Evolutionary conservation across 2,797 vertebrate genomes (phyloP).

Genomic region (Sylvilagus floridanus): DNA sequence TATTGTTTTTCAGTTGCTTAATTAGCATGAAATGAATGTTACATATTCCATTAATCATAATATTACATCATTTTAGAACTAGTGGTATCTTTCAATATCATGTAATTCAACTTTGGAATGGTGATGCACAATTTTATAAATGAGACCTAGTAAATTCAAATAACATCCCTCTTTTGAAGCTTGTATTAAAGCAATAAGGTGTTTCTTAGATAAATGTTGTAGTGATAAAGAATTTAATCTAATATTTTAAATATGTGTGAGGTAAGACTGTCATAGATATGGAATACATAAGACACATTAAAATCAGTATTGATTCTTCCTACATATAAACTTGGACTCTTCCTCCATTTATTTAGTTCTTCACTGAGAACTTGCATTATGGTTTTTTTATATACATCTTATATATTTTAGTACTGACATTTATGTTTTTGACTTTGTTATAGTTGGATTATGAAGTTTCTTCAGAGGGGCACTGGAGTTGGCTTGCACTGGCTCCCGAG

Average conservation of each 20-base stretch:
- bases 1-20: not conserved
- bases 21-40: not conserved
- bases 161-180: not conserved
- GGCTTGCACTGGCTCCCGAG: not conserved
- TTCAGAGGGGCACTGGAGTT: not conserved
- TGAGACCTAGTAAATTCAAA: not conserved
- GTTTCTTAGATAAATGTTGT: not conserved
- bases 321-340: not conserved
- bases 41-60: not conserved
- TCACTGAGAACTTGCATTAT: not conserved
- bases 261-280: not conserved
- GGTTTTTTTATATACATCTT: not conserved
- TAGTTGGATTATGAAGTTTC: not conserved
- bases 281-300: not conserved
- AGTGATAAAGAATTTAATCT: not conserved
- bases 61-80: not conserved
- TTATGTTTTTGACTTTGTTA: not conserved
- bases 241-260: not conserved
- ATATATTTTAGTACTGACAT: not conserved
- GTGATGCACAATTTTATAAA: slow-evolving; percentile 1
- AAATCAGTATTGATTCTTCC: not conserved
- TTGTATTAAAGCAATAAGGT: not conserved
- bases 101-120: not conserved
- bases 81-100: not conserved
- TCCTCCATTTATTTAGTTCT: not conserved